Percentiles rank a stretch among this genome's conserved stretches.
phyloP scores from a whole-genome alignment of 1,140 invertebrate species.

The Chelonus insularis region DNA sequence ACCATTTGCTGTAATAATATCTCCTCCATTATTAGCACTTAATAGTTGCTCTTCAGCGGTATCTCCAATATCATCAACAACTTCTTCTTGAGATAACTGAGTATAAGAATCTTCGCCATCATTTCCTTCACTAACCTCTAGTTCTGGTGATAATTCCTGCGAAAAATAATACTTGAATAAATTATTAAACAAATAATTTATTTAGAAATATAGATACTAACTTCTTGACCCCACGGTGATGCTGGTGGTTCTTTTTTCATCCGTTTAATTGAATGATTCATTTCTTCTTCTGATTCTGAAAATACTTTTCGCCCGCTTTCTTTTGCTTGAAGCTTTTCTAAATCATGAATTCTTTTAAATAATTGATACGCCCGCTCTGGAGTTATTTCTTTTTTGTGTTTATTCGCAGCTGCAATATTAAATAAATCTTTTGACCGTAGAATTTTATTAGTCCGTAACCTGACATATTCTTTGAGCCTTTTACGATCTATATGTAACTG shows the following conservation, averaged over 20 bases:
- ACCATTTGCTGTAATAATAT: slow-evolving; percentile 46
- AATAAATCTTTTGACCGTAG: slow-evolving; percentile 58
- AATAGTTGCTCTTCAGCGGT: slow-evolving; percentile 43
- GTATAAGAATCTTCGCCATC: slow-evolving; percentile 51
- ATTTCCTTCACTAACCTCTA: slow-evolving; percentile 49
- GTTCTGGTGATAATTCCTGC: slow-evolving; percentile 44
- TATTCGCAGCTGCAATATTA: slow-evolving; percentile 56
- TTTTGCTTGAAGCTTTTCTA: slow-evolving; percentile 53
- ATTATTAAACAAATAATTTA: slow-evolving; percentile 5
- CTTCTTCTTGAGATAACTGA: slow-evolving; percentile 48
- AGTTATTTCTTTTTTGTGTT: slow-evolving; percentile 57
- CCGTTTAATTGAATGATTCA: slow-evolving; percentile 51
- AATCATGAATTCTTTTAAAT: slow-evolving; percentile 56
- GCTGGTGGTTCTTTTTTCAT: slow-evolving; percentile 53
- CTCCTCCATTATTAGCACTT: slow-evolving; percentile 35
- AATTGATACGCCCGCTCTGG: slow-evolving; percentile 60
- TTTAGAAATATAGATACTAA: slow-evolving; percentile 28
- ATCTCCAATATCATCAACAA: slow-evolving; percentile 43
- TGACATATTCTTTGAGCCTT: slow-evolving; percentile 53
- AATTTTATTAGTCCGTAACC: slow-evolving; percentile 51
- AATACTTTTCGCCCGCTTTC: slow-evolving; percentile 48
- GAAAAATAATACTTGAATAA: no score
- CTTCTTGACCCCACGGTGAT: slow-evolving; percentile 50
- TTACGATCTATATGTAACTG: slow-evolving; percentile 55
- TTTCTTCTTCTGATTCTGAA: slow-evolving; percentile 59